These are phyloP conservation scores for Brenthis daphne DNA, from an alignment of 2,888 invertebrate genomes.

Conservation along the genomic window DNA sequence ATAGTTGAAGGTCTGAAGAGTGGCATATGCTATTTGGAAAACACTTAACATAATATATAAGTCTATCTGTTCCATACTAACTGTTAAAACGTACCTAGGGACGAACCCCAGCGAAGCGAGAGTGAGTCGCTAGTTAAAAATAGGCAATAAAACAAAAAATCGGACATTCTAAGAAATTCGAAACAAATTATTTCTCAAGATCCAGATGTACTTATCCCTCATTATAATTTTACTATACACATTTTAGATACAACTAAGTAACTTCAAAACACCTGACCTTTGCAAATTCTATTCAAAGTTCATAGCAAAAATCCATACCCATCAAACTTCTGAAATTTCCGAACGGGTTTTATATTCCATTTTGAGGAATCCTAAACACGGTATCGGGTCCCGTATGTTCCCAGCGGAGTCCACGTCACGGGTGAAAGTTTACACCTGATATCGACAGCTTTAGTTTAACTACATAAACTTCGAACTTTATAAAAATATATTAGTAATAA, in stretches of 20 bases:
- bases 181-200: too few species aligned
- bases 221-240: background rate
- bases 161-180: too few species aligned
- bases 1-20: too few species aligned
- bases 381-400: constrained; percentile 33
- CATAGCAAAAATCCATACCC: background rate
- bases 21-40: too few species aligned
- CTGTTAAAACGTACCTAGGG: too few species aligned
- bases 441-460: constrained; percentile 53
- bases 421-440: constrained; percentile 67
- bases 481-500: background rate
- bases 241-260: background rate
- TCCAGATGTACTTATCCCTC: too few species aligned
- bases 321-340: constrained; percentile 27
- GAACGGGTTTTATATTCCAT: constrained; percentile 35
- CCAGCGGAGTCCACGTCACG: constrained; percentile 42
- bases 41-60: too few species aligned
- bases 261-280: background rate
- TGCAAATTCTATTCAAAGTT: background rate
- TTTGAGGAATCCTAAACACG: constrained; percentile 36
- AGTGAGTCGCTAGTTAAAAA: too few species aligned
- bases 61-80: too few species aligned
- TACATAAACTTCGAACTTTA: constrained; percentile 35
- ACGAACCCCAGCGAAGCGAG: too few species aligned
- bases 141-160: too few species aligned